Evolutionary conservation across 2,797 vertebrate genomes (phyloP), one percentile per base, ranked within the genome.

Genomic region (Crenichthys baileyi): DNA sequence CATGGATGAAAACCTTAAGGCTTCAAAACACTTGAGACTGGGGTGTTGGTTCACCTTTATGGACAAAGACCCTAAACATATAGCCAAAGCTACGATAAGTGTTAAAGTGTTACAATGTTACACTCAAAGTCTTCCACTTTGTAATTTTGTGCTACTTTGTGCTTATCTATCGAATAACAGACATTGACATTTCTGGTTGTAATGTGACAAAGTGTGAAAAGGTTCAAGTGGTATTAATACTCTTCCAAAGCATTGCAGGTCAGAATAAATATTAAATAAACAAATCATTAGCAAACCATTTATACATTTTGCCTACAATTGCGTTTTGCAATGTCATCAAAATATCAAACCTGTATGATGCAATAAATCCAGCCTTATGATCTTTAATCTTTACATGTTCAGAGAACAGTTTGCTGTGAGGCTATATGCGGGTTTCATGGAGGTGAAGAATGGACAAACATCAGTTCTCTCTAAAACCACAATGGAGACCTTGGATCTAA

Each of bases 401-500:
- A 77, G 81, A 89, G 87, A 85, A 70, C 83, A 90, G 87, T 89
- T 81, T 71, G 76, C 79, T 88, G 89, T 83, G 90, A 84, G 85
- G 77, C 29, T 72, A 79, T 83, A 87, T 85, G 84, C 73, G n/a
- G 89, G 91, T 89, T 85, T 92, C 91, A 94, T 87, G 87, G 92
- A 91, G 92, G 91, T 88, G 91, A 91, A 93, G 90, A 94, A 94
- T 93, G 93, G 90, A 91, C 90, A 93, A 93, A 92, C 95, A 94
- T 90, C 90, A 92, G 91, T 91, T 92, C 89, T 89, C 91, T 93
- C 92, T 91, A 94, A 93, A 95, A 94, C 93, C 92, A 95, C 93
- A 95, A 95, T 94, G 90, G 92, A 95, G 92, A 95, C 93, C 92
- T 95, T 94, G 91, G 92, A 94, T 95, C 93, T 95, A 95, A 96